A percentile compares a stretch with the other conserved stretches of the same genome.
phyloP scores from a whole-genome alignment of 2,888 invertebrate genomes.

The Polia nebulosa region DNA sequence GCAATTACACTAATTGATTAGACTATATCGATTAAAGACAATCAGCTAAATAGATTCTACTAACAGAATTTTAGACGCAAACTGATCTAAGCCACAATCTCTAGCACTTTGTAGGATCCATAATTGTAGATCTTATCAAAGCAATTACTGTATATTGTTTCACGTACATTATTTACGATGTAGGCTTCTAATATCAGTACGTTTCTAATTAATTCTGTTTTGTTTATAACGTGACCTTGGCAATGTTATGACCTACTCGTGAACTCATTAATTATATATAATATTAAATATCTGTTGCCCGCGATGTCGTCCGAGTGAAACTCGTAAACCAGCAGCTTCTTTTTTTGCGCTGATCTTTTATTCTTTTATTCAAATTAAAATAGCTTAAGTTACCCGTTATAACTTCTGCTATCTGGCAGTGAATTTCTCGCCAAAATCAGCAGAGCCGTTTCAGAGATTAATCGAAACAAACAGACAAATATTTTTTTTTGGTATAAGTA shows the following conservation, averaged over 20 bases:
- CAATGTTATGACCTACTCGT: background rate
- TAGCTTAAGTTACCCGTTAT: too few relatives aligned
- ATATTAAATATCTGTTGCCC: background rate
- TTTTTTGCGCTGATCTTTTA: too few relatives aligned
- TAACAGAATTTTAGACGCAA: background rate
- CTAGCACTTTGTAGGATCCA: background rate
- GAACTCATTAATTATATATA: background rate
- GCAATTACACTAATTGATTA: background rate
- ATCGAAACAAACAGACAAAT: too few relatives aligned
- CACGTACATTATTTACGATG: slow-evolving; percentile 9
- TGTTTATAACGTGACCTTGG: background rate
- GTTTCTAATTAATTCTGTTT: slow-evolving; percentile 17
- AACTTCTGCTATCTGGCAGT: too few relatives aligned
- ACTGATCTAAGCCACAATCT: background rate
- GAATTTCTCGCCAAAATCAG: too few relatives aligned
- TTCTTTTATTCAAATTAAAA: too few relatives aligned
- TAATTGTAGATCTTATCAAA: background rate
- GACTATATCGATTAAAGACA: background rate
- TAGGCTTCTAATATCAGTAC: background rate
- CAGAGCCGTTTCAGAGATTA: too few relatives aligned
- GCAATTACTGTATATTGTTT: slow-evolving; percentile 24
- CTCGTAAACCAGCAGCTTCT: too few relatives aligned
- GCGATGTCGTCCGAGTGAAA: too few relatives aligned
- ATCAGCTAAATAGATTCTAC: background rate
- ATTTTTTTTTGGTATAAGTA: too few relatives aligned